Evolutionary conservation across 92 coral and sea anemone species (phyloP).

Genomic region (Muricea muricata): DNA sequence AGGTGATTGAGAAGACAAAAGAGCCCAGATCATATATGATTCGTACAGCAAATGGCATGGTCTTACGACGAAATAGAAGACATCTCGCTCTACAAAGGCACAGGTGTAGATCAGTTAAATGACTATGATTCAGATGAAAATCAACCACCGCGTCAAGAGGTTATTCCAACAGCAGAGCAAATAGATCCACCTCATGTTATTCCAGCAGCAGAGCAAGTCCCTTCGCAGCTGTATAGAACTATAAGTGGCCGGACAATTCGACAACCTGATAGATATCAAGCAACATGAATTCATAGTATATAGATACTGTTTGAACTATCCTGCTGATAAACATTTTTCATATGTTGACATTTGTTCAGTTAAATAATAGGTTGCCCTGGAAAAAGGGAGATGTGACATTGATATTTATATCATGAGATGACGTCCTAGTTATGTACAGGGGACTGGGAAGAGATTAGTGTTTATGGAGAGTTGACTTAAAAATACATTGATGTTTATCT

Average conservation of each 20-base stretch:
- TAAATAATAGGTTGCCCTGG: too few species aligned
- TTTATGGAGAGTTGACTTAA: too few species aligned
- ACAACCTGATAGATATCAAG: background rate
- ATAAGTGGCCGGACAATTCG: background rate
- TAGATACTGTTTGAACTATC: too few species aligned
- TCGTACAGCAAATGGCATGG: background rate
- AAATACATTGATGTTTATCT: too few species aligned
- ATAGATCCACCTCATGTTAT: too few species aligned
- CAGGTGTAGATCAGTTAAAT: background rate
- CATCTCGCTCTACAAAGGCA: background rate
- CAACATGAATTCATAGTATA: background rate
- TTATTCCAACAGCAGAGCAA: too few species aligned
- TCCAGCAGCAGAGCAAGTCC: background rate
- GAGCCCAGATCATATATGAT: slow-evolving; percentile 20
- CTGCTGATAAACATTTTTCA: too few species aligned
- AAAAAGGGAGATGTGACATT: too few species aligned
- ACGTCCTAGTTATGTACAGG: too few species aligned
- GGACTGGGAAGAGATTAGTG: too few species aligned
- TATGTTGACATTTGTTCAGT: too few species aligned
- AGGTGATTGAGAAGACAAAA: background rate
- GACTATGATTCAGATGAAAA: background rate
- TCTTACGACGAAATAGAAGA: background rate
- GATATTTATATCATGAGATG: too few species aligned
- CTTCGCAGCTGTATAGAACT: background rate
- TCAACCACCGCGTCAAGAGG: background rate